Conservation (phyloP, 2,888 invertebrate species). For the Nudaria mundana region DNA sequence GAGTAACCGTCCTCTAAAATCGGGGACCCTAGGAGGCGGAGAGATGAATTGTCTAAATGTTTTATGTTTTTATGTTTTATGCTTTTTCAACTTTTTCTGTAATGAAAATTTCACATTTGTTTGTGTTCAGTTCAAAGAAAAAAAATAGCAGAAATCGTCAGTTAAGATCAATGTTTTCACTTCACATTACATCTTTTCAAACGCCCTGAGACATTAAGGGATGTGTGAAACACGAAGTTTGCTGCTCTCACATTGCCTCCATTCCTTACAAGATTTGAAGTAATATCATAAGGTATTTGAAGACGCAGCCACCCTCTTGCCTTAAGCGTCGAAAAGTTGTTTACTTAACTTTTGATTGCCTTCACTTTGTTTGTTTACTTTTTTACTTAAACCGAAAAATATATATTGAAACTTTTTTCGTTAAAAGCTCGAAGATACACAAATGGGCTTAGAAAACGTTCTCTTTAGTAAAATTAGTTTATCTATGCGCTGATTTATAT, state of each 20-base stretch:
- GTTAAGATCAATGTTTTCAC: too few relatives aligned
- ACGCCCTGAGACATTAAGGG: too few relatives aligned
- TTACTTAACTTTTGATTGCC: constrained; percentile 77
- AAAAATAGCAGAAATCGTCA: too few relatives aligned
- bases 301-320: constrained; percentile 42
- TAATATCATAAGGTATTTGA: constrained; percentile 54
- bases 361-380: constrained; percentile 71
- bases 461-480: constrained; percentile 52
- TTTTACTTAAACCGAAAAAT: constrained; percentile 69
- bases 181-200: too few relatives aligned
- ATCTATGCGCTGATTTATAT: constrained; percentile 45
- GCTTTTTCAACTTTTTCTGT: too few relatives aligned
- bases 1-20: too few relatives aligned
- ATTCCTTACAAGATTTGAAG: constrained; percentile 46
- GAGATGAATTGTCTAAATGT: too few relatives aligned
- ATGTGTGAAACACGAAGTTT: constrained; percentile 14
- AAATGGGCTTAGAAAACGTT: constrained; percentile 64
- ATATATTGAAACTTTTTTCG: constrained; percentile 71
- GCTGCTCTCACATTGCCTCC: constrained; percentile 34
- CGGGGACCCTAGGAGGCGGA: too few relatives aligned
- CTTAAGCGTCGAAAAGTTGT: constrained; percentile 66
- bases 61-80: too few relatives aligned
- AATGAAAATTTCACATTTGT: too few relatives aligned
- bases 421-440: constrained; percentile 67
- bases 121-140: too few relatives aligned